Evolutionary conservation across 2,797 vertebrate species (phyloP).

Genomic region (Amblyopsis hoosieri): DNA sequence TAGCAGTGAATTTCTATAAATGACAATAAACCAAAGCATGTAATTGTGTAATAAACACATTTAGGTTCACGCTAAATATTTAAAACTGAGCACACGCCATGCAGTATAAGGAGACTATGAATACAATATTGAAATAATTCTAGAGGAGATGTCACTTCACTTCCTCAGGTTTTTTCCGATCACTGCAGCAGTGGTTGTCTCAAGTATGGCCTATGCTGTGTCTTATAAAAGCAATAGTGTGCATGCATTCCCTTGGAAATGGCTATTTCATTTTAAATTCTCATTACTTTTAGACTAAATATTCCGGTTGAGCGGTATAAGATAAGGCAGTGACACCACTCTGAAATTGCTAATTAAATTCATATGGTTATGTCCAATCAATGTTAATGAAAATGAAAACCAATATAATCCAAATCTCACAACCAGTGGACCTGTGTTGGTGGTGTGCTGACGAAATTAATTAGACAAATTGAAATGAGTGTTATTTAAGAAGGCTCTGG

Average conservation of each 20-base stretch:
- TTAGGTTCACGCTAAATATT: too few relatives aligned
- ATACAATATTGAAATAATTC: too few relatives aligned
- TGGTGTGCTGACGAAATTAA: slow-evolving; percentile 48
- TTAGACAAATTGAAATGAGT: slow-evolving; percentile 55
- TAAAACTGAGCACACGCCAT: too few relatives aligned
- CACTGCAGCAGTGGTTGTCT: background rate
- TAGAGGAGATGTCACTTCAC: too few relatives aligned
- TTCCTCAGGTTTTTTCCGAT: too few relatives aligned
- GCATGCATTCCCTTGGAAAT: slow-evolving; percentile 5
- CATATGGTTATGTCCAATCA: slow-evolving; percentile 46
- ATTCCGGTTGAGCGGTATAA: slow-evolving; percentile 29
- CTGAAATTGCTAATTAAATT: slow-evolving; percentile 55
- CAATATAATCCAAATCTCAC: slow-evolving; percentile 46
- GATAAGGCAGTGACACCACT: slow-evolving; percentile 28
- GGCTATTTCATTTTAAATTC: slow-evolving; percentile 7
- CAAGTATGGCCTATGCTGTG: background rate
- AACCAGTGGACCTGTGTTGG: slow-evolving; percentile 23
- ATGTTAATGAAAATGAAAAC: slow-evolving; percentile 55
- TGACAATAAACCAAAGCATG: too few relatives aligned
- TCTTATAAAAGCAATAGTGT: background rate
- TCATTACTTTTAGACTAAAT: slow-evolving; percentile 21
- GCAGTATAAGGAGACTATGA: too few relatives aligned
- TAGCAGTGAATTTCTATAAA: too few relatives aligned
- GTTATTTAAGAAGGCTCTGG: slow-evolving; percentile 49
- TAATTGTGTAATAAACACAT: too few relatives aligned